These are phyloP conservation scores for Oncorhynchus gorbuscha DNA, from an alignment of 2,113 vertebrate species.

Conservation along the genomic window DNA sequence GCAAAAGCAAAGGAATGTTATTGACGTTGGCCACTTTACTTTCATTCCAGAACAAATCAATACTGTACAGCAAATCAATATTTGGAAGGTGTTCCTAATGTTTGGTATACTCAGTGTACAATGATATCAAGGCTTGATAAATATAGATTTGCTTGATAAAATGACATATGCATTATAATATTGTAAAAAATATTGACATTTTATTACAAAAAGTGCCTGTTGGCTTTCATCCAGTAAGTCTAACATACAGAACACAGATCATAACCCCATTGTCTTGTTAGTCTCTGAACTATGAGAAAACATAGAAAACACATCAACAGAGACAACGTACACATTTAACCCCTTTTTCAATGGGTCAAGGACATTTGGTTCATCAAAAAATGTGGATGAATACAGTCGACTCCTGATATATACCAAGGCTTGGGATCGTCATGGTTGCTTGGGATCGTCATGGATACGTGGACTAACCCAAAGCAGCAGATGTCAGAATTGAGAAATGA, in stretches of 20 bases:
- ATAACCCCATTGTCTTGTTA: not conserved
- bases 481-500: too few species aligned
- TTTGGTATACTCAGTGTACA: too few species aligned
- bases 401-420: not conserved
- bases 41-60: too few species aligned
- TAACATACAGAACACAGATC: conserved; percentile 4
- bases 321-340: not conserved
- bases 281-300: not conserved
- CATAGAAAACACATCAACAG: conserved; percentile 34
- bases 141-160: not conserved
- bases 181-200: conserved; percentile 41
- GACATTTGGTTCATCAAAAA: too few species aligned
- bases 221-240: not conserved
- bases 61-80: too few species aligned
- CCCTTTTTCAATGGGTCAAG: not conserved
- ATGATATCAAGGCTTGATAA: too few species aligned
- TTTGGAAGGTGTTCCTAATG: too few species aligned
- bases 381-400: not conserved
- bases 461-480: too few species aligned
- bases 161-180: not conserved
- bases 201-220: conserved; percentile 45
- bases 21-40: not conserved
- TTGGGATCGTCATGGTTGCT: not conserved
- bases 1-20: not conserved
- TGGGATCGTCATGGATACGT: not conserved